Conservation (phyloP, 2,888 invertebrate genomes). For the Melangyna quadrimaculata region DNA sequence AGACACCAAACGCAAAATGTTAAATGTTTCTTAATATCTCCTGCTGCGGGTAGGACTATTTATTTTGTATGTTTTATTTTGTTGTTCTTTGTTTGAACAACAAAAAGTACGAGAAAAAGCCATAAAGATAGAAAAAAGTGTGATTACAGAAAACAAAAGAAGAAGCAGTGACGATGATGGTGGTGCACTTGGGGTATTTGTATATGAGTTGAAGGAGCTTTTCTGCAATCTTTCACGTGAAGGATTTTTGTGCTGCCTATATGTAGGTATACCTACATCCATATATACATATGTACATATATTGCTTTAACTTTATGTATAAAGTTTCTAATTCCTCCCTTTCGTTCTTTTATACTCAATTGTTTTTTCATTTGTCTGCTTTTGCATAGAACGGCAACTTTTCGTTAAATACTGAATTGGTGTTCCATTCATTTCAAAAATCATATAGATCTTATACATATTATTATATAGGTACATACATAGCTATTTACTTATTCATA, state of each 20-base stretch:
- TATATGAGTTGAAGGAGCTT: conserved; percentile 50
- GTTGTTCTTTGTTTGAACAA: conserved; percentile 33
- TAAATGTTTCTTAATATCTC: conserved; percentile 3
- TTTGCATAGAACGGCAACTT: conserved; percentile 48
- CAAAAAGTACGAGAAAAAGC: conserved; percentile 38
- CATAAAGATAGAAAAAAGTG: conserved; percentile 18
- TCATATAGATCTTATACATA: conserved; percentile 11
- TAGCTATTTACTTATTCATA: too few species aligned
- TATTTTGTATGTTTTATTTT: conserved; percentile 35
- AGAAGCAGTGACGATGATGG: conserved; percentile 8
- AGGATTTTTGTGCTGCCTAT: background rate
- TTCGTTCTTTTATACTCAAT: conserved; percentile 21
- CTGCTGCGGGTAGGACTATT: background rate
- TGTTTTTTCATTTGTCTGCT: background rate
- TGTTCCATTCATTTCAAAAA: conserved; percentile 33
- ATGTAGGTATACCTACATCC: background rate
- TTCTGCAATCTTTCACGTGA: conserved; percentile 56
- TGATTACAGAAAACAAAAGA: conserved; percentile 30
- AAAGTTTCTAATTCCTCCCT: conserved; percentile 5
- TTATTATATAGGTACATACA: too few species aligned
- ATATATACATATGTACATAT: conserved; percentile 12
- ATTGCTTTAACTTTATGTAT: too few species aligned
- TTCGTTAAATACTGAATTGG: conserved; percentile 51
- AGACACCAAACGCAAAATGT: conserved; percentile 49
- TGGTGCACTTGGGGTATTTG: conserved; percentile 48